Base-by-base conservation (phyloP, 1,140 invertebrate genomes). In the Caenorhabditis tropicalis region DNA sequence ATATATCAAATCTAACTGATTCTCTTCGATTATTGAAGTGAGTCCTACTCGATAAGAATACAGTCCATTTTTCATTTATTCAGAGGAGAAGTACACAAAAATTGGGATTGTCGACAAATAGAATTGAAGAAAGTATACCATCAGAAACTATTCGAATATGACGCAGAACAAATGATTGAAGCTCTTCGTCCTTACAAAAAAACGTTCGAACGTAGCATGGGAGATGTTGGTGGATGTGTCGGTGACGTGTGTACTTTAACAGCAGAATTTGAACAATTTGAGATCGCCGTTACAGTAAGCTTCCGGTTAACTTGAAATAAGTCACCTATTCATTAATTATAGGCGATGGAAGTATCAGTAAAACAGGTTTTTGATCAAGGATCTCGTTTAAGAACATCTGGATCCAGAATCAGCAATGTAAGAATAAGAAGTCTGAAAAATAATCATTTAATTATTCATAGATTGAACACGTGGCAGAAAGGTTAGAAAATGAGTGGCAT, bases 61-160 rank as follows among this genome's bases (percentile, higher is more conserved):
- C n/a, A 10, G 12, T 79, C 9, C 21, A 95, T 96, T 87, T 94
- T 95, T 65, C 94, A 96, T 7, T 95, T 96, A 87, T 94, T 95
- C 2, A 95, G 95, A 96, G 88, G 95, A 96, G 89, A 95, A 97
- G 89, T 93, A 98, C 15, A 96, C 49, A 96, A 97, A 90, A 92
- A 96, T 33, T 99, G 96, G 96, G 95, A 96, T 88, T 95, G 95
- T 87, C 96, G 96, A 90, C 96, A 96, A 91, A 93, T 95, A 82
- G 95, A 96, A 91, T 93, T 98, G 81, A 96, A 98, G 91, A 96
- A 98, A 91, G 97, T 96, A 91, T 95, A 97, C 91, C 96, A 98
- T 90, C 93, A 98, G 84, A 93, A 96, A 70, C 93, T 98, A 19
- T 98, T 98, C 91, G 97, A 99, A 92, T 95, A 97, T 91, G 96